Evolutionary conservation across 2,888 invertebrate species (phyloP), one percentile per base, ranked within the genome.

Genomic region (Dinocampus coccinellae): DNA sequence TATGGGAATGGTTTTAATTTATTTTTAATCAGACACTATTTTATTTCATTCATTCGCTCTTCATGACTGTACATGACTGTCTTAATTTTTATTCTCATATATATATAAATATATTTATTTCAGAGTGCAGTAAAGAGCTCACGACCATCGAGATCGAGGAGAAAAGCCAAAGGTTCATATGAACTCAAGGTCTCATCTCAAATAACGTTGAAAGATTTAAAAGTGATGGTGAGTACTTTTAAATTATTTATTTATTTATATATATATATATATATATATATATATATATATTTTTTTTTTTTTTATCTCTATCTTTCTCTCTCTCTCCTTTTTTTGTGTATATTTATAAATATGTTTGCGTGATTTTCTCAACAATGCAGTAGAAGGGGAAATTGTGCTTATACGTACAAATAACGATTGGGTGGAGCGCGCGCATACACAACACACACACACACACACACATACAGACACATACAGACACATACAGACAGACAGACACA

Each of bases 181-280:
- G 84, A 85, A 69, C 78, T 86, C 26, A 85, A 84, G 74, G 85
- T 86, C 34, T 85, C 85, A 13, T 86, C 86, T 10, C 82, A 82
- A 63, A 85, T 83, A 69, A 85, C 86, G 11, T 71, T 86, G 39
- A 85, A 83, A 70, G 85, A 85, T 61, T 79, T 86, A 22, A 86
- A 86, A 80, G 81, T 85, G 36, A 83, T 85, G 86, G 86, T 86
- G 70, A 81, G 82, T 78, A 29, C 65, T 22, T 3, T 24, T 0
- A 26, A 55, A 26, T 26, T 24, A 55, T 47, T 47, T 36, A 36
- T 36, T 10, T 36, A 33, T 33, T 3, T n/a, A 39, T 39, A n/a
- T 24, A 11, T 13, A 24, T 24, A 13, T n/a, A n/a, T n/a, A n/a
- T n/a, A n/a, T n/a, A n/a, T n/a, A n/a, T n/a, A n/a, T n/a, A n/a